Base-by-base conservation (phyloP, 2,797 vertebrate species). In the Pempheris klunzingeri region DNA sequence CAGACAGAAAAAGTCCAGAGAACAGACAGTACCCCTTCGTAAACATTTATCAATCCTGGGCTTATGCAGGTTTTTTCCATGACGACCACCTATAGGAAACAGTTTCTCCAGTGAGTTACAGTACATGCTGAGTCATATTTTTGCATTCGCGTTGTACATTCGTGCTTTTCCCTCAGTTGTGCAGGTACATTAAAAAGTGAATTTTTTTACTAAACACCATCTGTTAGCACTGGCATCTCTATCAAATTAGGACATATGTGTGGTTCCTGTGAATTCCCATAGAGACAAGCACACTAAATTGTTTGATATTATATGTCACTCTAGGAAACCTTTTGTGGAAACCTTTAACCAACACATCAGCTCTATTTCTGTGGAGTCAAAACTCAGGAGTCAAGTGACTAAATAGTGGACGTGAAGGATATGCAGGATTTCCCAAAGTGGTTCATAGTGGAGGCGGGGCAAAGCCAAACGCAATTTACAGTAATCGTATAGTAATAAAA, bases 181-280 rank as follows among this genome's bases (percentile, higher is more conserved):
- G 59, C 57, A 46, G 47, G 10, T 49, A 58, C 44, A 66, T 65
- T 73, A 36, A 78, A 69, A 53, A 14, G 44, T 22, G 50, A 54
- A 32, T 28, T 63, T 65, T 72, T 41, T 75, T 52, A 79, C 53
- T 63, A 63, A 85, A 57, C 46, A 72, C 61, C 62, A 71, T 80
- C 81, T 86, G 85, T 73, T 41, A 44, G 46, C 26, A 8, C 7
- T 22, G 22, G 49, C 49, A 74, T 2, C n/a, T 38, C 49, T n/a
- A 62, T 57, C 26, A 70, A 47, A 83, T 71, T 15, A 38, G 38
- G 57, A 71, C 60, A 71, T 76, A 57, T 44, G 64, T 39, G 47
- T 41, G 18, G 17, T 63, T 79, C 13, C 34, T 52, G 34, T 52
- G 32, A 53, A 62, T 77, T 67, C 18, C 50, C 22, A 22, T 12